Evolutionary conservation across 2,888 invertebrate species (phyloP), one percentile per base, ranked within the genome.

Genomic region (Apodemia duryi): DNA sequence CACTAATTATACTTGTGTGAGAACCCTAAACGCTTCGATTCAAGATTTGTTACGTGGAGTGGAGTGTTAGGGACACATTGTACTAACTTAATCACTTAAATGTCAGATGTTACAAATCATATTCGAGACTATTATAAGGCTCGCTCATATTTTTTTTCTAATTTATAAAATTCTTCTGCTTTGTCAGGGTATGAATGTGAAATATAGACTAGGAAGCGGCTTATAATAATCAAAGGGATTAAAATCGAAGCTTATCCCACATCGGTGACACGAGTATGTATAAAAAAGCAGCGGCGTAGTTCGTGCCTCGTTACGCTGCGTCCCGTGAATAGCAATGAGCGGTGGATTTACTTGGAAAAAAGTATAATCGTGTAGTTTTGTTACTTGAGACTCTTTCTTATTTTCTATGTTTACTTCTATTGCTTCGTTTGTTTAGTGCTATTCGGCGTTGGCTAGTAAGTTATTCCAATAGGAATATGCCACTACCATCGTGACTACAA

Each of bases 241-340:
- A 57, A 13, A 35, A 57, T 13, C 32, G 11, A 57, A 57, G 57
- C 57, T 57, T 57, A 57, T 57, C 57, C 32, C 35, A 57, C 13
- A 57, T 57, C 57, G 35, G 6, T 11, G 13, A 57, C 32, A 57
- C 49, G 57, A 32, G 13, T 6, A 57, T 57, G 57, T 13, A 32
- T 57, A 57, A 57, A 57, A 57, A 57, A 35, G 28, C 57, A 57
- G 32, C 32, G 32, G 10, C 32, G 35, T n/a, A 57, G 32, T 57
- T 57, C 57, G 57, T 57, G 57, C 13, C 57, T 57, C 57, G 35
- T 13, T 57, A 57, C 32, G 13, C 13, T 2, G 57, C 32, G 32
- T n/a, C 57, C 32, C 6, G 32, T 32, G 32, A 32, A 57, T 13
- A 32, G 32, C 13, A 32, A 32, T 54, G 21, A 54, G 29, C 9